Evolutionary conservation across 2,888 invertebrate genomes (phyloP), one percentile per base, ranked within the genome.

Genomic region (Scaptomyza caliginosa): DNA sequence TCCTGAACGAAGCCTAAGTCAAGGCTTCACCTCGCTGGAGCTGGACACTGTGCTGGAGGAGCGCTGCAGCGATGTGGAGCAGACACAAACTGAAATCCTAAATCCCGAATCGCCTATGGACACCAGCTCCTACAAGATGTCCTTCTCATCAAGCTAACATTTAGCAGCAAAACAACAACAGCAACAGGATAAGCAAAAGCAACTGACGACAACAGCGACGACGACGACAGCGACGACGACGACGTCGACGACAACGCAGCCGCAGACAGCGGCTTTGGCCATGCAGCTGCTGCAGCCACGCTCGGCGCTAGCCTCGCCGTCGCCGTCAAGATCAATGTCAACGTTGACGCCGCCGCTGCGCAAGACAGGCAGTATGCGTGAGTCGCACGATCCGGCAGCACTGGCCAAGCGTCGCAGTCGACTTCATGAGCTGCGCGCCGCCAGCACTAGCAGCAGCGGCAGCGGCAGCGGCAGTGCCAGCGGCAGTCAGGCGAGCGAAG

Each of bases 31-130:
- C 28, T 94, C 95, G 0, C 91, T 96, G 48, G 96, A 96, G 89
- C 93, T 96, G 76, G 96, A 96, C 90, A 96, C 96, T 0, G 96
- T 96, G 21, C 93, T 96, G 21, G 96, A 96, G 88, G 96, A 96
- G 89, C 96, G 96, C 87, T 93, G 95, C 64, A 96, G 96, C 11
- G 96, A 96, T 89, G 94, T 95, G 4, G 96, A 96, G 89, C 95
- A 94, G 88, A 94, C 94, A 2, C 94, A 91, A 83, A 91, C 90
- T n/a, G 91, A 91, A 80, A 86, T 91, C 2, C 67, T 91, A 1
- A 90, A 90, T 73, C 88, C 91, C 5, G 91, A 91, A 64, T 91
- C 91, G 11, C 91, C 91, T 26, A 78, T 89, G 74, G 91, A 91
- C 50, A 86, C 87, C 13, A 82, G 83, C 42, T 89, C 90, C 57